Conservation (phyloP, 2,113 vertebrate species). For the Pseudopipra pipra region DNA sequence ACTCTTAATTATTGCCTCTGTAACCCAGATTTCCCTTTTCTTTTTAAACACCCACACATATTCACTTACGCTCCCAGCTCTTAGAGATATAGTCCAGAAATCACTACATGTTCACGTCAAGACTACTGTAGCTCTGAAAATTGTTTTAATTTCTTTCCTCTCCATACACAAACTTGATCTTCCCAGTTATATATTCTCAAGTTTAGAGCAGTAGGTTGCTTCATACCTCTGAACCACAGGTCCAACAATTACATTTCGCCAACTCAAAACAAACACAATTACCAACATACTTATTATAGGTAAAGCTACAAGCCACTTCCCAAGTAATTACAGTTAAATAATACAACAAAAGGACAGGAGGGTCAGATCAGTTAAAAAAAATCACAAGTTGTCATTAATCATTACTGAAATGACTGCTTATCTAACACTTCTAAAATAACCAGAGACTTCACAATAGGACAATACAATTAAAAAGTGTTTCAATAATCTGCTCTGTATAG, state of each 20-base stretch:
- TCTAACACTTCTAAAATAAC: not conserved
- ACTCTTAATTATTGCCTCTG: not conserved
- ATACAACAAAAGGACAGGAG: not conserved
- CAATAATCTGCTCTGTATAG: not conserved
- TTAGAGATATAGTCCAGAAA: not conserved
- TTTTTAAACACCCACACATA: not conserved
- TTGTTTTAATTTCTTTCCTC: not conserved
- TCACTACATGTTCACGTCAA: not conserved
- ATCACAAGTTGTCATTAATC: not conserved
- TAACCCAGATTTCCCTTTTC: not conserved
- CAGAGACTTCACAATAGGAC: not conserved
- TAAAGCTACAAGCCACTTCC: not conserved
- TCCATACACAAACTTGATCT: not conserved
- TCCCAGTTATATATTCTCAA: not conserved
- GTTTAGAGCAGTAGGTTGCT: not conserved
- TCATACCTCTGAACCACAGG: not conserved
- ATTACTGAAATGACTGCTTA: not conserved
- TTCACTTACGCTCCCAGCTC: not conserved
- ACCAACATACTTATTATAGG: not conserved
- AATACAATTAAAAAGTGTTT: not conserved
- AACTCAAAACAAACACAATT: not conserved
- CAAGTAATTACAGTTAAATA: not conserved
- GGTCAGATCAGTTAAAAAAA: not conserved
- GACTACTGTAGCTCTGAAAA: not conserved
- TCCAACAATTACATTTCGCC: not conserved